Base-by-base conservation (phyloP, 2,888 invertebrate species). In the Drosophila neutralis region DNA sequence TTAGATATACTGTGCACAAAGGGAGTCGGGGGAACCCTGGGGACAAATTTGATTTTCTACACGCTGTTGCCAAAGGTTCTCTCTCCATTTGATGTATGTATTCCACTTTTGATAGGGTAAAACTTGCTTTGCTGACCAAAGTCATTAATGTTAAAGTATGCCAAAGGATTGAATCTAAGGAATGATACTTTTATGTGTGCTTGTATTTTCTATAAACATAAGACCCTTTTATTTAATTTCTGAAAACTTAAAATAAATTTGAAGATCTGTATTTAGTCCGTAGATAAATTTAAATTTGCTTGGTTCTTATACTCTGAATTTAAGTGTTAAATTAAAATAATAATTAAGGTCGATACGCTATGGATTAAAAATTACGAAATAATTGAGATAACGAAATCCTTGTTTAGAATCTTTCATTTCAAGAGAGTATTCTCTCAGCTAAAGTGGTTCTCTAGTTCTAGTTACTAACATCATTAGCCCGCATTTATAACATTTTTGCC, bases 41-140 rank as follows among this genome's bases (percentile, higher is more conserved):
- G 69, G 67, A 69, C 57, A 57, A 57, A 68, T 68, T 68, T 69
- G 49, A 27, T 40, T 29, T 57, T 69, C 49, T 29, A 40, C 69
- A 56, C 27, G 38, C 49, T 68, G 27, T 33, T 67, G 10, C 68
- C 24, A 21, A 27, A 27, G 54, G 27, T 45, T 31, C 54, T 18
- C 21, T 11, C 24, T n/a, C 33, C 38, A 18, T 49, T 38, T 68
- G 36, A 49, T 49, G 38, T 56, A 49, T 48, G 48, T 29, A n/a
- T 21, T 57, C 42, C 27, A 10, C 8, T 7, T 29, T 36, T 24
- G 13, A 18, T 18, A 7, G 65, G 27, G 11, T 57, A 42, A 13
- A 57, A 21, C 6, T 31, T 21, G 21, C 40, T 4, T 11, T 33
- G 29, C 42, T 57, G 40, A 31, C 21, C 29, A 52, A 57, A 57